Conservation (phyloP, 2,888 invertebrate species). For the Monochamus alternatus region DNA sequence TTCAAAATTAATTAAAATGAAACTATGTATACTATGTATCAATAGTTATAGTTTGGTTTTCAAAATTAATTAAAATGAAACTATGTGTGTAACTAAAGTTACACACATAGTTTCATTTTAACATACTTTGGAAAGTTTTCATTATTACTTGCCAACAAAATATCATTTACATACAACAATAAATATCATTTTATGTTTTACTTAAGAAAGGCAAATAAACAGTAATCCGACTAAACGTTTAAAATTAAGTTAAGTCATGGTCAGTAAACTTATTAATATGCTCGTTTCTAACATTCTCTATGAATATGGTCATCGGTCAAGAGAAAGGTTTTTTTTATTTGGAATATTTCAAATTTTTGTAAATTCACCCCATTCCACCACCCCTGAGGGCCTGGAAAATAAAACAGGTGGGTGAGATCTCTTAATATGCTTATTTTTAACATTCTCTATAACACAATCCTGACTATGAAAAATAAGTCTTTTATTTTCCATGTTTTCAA, state of each 20-base stretch:
- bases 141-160: constrained; percentile 35
- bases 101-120: constrained; percentile 33
- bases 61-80: constrained; percentile 15
- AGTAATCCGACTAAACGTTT: constrained; percentile 43
- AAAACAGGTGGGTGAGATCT: no score
- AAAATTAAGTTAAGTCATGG: constrained; percentile 34
- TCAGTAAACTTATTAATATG: constrained; percentile 37
- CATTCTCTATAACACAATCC: no score
- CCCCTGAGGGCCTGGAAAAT: no score
- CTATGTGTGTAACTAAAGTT: constrained; percentile 37
- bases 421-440: no score
- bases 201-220: constrained; percentile 37
- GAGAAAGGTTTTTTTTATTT: no score
- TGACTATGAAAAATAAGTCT: no score
- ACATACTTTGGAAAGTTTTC: constrained; percentile 26
- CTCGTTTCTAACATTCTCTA: constrained; percentile 30
- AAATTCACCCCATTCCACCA: no score
- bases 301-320: no score
- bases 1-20: constrained; percentile 32
- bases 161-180: constrained; percentile 37
- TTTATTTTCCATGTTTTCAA: no score
- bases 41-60: constrained; percentile 36
- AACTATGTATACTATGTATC: no score
- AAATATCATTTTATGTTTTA: constrained; percentile 35
- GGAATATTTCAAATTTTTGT: neutral